Evolutionary conservation across 2,888 invertebrate genomes (phyloP).

Genomic region (Chymomyza procnemis): DNA sequence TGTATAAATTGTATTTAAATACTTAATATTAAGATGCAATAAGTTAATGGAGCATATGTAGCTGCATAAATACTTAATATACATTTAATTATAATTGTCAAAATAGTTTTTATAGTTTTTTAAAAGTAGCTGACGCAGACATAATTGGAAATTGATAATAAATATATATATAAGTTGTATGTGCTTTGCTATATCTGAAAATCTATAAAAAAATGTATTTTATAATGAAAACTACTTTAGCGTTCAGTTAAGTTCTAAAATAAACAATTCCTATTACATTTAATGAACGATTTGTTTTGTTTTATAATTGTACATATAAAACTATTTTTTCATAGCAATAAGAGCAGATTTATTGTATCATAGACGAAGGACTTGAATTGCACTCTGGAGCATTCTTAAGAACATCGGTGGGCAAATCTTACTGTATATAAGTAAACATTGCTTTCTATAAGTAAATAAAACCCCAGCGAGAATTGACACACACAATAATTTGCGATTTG

Average conservation of each 20-base stretch:
- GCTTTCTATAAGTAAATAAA: no score
- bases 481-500: no score
- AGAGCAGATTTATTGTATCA: no score
- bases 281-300: neutral
- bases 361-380: no score
- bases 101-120: neutral
- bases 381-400: no score
- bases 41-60: neutral
- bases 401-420: no score
- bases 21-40: neutral
- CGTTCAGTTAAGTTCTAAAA: slow-evolving; percentile 55
- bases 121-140: slow-evolving; percentile 15
- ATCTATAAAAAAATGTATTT: slow-evolving; percentile 19
- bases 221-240: slow-evolving; percentile 16
- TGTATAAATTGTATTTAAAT: slow-evolving; percentile 31
- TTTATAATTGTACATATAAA: no score
- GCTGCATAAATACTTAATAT: neutral
- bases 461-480: no score
- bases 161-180: slow-evolving; percentile 10
- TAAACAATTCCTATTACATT: slow-evolving; percentile 60
- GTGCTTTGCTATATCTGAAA: slow-evolving; percentile 14
- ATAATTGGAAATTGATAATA: slow-evolving; percentile 6
- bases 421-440: no score
- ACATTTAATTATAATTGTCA: neutral
- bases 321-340: no score